phyloP scores from a whole-genome alignment of 2,888 invertebrate species.

The Sinhomidia bicolor region DNA sequence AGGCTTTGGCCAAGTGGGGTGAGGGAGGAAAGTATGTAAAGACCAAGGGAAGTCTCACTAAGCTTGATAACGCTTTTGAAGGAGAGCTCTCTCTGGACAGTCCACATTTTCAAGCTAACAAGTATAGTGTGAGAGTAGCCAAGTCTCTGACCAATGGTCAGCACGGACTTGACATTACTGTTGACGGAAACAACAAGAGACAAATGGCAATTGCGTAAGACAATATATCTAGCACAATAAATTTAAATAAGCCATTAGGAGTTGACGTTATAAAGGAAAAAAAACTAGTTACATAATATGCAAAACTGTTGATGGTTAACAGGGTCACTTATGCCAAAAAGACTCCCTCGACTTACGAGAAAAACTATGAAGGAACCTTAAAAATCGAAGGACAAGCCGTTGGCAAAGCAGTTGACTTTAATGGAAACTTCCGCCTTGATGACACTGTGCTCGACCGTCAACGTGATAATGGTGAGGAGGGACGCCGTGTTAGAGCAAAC shows the following conservation, averaged over 20 bases:
- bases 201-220: constrained; percentile 68
- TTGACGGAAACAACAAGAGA: constrained; percentile 75
- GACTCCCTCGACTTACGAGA: constrained; percentile 70
- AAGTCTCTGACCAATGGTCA: constrained; percentile 75
- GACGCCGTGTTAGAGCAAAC: constrained; percentile 72
- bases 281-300: too few relatives aligned
- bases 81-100: constrained; percentile 78
- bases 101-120: constrained; percentile 76
- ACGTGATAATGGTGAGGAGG: constrained; percentile 78
- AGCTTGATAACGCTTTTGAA: constrained; percentile 69
- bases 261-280: too few relatives aligned
- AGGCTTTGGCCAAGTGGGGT: constrained; percentile 76
- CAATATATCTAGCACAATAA: background rate
- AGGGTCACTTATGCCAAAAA: constrained; percentile 42
- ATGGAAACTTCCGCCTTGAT: constrained; percentile 78
- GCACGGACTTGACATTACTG: constrained; percentile 70
- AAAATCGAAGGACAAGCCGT: constrained; percentile 55
- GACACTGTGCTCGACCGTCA: constrained; percentile 69
- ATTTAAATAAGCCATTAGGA: too few relatives aligned
- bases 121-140: constrained; percentile 76
- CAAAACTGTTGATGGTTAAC: too few relatives aligned
- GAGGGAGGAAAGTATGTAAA: constrained; percentile 75
- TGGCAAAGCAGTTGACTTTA: constrained; percentile 56
- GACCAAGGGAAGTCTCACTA: constrained; percentile 75
- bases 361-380: constrained; percentile 73